These are phyloP conservation scores for Synaphobranchus kaupii DNA, from an alignment of 2,797 vertebrate species.

Conservation along the genomic window DNA sequence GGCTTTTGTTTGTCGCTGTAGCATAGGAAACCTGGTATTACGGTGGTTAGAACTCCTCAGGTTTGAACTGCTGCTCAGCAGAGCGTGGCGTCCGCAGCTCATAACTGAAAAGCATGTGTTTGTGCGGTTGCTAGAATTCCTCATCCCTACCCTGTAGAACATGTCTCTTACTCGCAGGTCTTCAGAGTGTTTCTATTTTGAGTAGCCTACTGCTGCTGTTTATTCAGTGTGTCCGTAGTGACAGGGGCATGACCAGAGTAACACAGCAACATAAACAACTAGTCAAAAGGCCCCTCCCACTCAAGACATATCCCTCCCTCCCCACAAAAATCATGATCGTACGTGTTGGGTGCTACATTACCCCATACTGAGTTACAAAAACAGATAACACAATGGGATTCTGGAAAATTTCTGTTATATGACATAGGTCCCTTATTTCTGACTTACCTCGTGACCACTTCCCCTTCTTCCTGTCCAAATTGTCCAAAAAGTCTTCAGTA, in stretches of 20 bases:
- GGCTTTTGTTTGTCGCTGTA: not conserved
- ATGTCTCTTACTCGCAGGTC: not conserved
- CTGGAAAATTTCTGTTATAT: not conserved
- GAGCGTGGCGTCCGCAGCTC: not conserved
- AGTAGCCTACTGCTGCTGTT: not conserved
- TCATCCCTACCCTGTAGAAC: not conserved
- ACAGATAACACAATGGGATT: not conserved
- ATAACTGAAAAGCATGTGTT: not conserved
- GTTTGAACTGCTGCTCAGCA: not conserved
- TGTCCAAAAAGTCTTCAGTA: not conserved
- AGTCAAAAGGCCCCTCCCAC: not conserved
- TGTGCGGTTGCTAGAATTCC: not conserved
- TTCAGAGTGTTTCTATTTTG: not conserved
- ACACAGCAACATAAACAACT: not conserved
- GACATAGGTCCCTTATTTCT: not conserved
- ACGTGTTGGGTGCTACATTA: not conserved
- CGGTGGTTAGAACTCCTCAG: not conserved
- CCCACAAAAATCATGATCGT: constrained; percentile 22
- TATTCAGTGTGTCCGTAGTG: not conserved
- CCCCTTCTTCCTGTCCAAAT: not conserved
- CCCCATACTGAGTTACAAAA: not conserved
- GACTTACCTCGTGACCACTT: not conserved
- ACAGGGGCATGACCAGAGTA: not conserved
- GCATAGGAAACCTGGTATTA: not conserved
- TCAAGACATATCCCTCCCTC: not conserved